phyloP scores from a whole-genome alignment of 2,888 invertebrate species.

The Argynnis bischoffii region DNA sequence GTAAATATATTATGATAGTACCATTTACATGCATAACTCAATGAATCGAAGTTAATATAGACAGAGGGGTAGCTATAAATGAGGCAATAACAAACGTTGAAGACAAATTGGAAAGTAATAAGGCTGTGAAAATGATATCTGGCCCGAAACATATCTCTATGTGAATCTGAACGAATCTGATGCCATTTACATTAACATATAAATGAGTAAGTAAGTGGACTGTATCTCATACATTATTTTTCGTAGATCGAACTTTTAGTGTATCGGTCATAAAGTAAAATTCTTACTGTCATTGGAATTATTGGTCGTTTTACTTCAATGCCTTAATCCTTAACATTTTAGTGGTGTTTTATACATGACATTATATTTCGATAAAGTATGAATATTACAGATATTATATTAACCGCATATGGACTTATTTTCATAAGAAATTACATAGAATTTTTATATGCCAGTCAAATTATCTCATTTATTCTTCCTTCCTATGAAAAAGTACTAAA shows the following conservation, averaged over 20 bases:
- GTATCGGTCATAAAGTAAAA: slow-evolving; percentile 53
- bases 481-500: slow-evolving; percentile 25
- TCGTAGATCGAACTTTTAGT: slow-evolving; percentile 53
- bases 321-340: slow-evolving; percentile 4
- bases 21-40: slow-evolving; percentile 31
- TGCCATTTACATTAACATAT: slow-evolving; percentile 77
- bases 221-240: slow-evolving; percentile 64
- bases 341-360: not conserved
- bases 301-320: slow-evolving; percentile 6
- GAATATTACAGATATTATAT: not conserved
- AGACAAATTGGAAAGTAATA: slow-evolving; percentile 82
- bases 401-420: slow-evolving; percentile 1
- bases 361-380: not conserved
- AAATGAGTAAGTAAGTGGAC: slow-evolving; percentile 81
- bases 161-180: slow-evolving; percentile 73
- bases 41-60: slow-evolving; percentile 50
- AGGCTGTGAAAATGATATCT: slow-evolving; percentile 81
- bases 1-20: slow-evolving; percentile 18
- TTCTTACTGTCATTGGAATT: slow-evolving; percentile 7
- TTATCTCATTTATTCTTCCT: slow-evolving; percentile 9
- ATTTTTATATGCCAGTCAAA: slow-evolving; percentile 6
- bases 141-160: slow-evolving; percentile 72
- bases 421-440: not conserved
- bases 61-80: slow-evolving; percentile 64
- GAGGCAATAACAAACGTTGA: slow-evolving; percentile 74